phyloP scores from a whole-genome alignment of 2,888 invertebrate genomes.

The Acleris holmiana region DNA sequence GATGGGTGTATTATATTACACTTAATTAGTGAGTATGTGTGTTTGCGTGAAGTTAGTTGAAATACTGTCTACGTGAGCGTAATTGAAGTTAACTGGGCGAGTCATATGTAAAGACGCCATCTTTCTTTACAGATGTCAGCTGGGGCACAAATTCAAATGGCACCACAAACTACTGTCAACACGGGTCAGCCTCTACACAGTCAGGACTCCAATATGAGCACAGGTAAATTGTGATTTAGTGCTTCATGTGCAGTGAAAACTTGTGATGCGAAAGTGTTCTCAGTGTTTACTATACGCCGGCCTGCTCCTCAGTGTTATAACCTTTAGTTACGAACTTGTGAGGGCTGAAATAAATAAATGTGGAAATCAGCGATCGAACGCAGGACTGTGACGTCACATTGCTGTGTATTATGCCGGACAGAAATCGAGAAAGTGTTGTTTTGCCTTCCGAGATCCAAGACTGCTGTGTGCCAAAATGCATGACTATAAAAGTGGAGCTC shows the following conservation, averaged over 20 bases:
- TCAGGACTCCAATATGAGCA: constrained; percentile 99
- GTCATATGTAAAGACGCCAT: constrained; percentile 85
- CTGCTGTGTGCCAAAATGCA: constrained; percentile 76
- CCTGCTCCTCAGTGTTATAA: constrained; percentile 55
- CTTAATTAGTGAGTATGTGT: constrained; percentile 64
- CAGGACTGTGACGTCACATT: constrained; percentile 78
- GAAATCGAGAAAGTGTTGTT: constrained; percentile 77
- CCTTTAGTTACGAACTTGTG: constrained; percentile 60
- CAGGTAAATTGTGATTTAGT: constrained; percentile 87
- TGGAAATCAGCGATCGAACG: constrained; percentile 68
- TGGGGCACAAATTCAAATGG: constrained; percentile 98
- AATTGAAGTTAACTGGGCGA: constrained; percentile 68
- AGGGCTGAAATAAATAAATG: constrained; percentile 57
- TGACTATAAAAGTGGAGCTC: constrained; percentile 78
- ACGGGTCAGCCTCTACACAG: constrained; percentile 93
- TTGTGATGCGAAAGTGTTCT: constrained; percentile 71
- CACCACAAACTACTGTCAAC: constrained; percentile 96
- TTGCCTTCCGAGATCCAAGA: constrained; percentile 69
- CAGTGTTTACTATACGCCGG: constrained; percentile 68
- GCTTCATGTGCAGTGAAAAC: constrained; percentile 68
- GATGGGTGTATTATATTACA: constrained; percentile 55
- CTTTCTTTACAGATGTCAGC: constrained; percentile 95
- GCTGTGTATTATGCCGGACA: constrained; percentile 79
- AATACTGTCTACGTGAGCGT: constrained; percentile 54
- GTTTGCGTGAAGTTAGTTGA: constrained; percentile 43